Conservation (phyloP, 2,797 vertebrate genomes). For the Aphelocoma californica region DNA sequence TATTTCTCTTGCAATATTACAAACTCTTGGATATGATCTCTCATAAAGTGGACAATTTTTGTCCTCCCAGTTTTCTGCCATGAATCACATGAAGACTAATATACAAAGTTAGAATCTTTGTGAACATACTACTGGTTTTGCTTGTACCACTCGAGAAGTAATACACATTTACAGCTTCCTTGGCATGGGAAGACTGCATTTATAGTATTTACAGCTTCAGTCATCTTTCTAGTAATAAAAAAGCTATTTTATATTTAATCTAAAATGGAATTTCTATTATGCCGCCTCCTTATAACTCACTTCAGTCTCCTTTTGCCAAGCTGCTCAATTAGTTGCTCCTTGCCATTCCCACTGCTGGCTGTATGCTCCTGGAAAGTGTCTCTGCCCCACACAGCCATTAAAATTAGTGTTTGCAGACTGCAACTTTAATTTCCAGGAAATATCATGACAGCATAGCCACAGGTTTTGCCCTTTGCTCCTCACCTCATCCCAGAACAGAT, state of each 20-base stretch:
- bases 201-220: conserved; percentile 21
- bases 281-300: not conserved
- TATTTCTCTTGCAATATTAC: not conserved
- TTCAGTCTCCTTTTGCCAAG: not conserved
- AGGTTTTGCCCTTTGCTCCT: not conserved
- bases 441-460: not conserved
- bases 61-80: not conserved
- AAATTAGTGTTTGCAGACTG: not conserved
- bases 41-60: not conserved
- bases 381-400: not conserved
- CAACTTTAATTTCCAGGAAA: not conserved
- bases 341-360: not conserved
- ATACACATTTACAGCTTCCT: not conserved
- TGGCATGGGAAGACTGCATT: not conserved
- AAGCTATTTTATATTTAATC: not conserved
- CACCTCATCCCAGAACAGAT: not conserved
- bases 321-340: not conserved
- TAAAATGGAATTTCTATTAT: not conserved
- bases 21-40: not conserved
- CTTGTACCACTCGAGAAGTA: not conserved
- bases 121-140: not conserved
- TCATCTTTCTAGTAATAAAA: not conserved
- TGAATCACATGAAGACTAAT: not conserved
- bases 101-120: conserved; percentile 10
- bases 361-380: not conserved